These are phyloP conservation scores for Oscheius sp. DNA, from an alignment of 1,140 invertebrate genomes.

Conservation along the genomic window DNA sequence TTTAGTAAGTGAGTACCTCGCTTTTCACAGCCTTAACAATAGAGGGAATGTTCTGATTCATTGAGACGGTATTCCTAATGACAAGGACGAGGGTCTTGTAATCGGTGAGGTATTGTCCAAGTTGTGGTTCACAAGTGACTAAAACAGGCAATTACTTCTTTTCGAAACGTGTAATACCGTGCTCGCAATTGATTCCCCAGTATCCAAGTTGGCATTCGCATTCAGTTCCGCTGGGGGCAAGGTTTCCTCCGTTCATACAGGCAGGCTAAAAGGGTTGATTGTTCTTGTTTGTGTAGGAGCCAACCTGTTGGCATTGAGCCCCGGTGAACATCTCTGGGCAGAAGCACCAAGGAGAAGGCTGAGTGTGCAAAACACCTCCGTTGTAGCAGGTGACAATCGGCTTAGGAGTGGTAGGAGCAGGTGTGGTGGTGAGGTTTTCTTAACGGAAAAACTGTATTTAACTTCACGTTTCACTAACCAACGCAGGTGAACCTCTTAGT, in stretches of 20 bases:
- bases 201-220: conserved; percentile 39
- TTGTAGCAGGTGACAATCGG: conserved; percentile 37
- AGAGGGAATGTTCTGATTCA: conserved; percentile 20
- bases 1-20: conserved; percentile 3
- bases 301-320: conserved; percentile 32
- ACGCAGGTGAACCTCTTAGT: conserved; percentile 35
- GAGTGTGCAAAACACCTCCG: conserved; percentile 28
- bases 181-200: conserved; percentile 38
- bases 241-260: conserved; percentile 46
- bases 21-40: conserved; percentile 32
- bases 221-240: conserved; percentile 11
- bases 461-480: conserved; percentile 30
- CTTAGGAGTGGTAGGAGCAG: conserved; percentile 26
- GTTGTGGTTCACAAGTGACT: conserved; percentile 34
- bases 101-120: conserved; percentile 25
- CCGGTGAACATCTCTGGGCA: conserved; percentile 41
- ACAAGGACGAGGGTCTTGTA: conserved; percentile 41
- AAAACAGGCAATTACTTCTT: not conserved
- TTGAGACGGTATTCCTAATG: conserved; percentile 17
- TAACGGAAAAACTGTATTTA: not conserved
- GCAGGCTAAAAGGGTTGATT: not conserved
- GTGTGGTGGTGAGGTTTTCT: conserved; percentile 25
- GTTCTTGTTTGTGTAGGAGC: not conserved
- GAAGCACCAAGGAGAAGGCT: conserved; percentile 36
- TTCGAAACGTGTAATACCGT: conserved; percentile 22